Evolutionary conservation across 2,888 invertebrate species (phyloP).

Genomic region (Cyclophora albipunctata): DNA sequence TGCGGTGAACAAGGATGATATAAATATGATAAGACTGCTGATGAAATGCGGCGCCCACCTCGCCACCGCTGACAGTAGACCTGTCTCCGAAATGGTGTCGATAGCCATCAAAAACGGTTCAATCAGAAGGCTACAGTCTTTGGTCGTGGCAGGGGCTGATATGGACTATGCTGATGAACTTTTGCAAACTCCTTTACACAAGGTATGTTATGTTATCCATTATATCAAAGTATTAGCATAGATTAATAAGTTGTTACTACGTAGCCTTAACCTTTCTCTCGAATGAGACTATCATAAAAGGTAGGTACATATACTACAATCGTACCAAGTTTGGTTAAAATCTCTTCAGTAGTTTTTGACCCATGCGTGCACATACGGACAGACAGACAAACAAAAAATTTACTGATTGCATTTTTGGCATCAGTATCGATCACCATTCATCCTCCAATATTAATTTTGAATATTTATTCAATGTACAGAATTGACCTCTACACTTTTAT

Average conservation of each 20-base stretch:
- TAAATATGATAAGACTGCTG: constrained; percentile 79
- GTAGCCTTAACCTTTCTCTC: neutral
- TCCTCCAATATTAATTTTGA: too few species aligned
- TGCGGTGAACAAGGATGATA: constrained; percentile 79
- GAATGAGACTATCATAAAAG: neutral
- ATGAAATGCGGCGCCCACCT: constrained; percentile 85
- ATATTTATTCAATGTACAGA: neutral
- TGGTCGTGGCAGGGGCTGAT: constrained; percentile 80
- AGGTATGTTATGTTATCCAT: constrained; percentile 40
- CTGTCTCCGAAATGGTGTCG: constrained; percentile 81
- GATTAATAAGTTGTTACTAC: neutral
- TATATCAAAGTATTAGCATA: too few species aligned
- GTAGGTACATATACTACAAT: neutral
- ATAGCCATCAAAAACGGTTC: constrained; percentile 78
- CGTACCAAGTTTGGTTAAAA: too few species aligned
- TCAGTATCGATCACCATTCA: too few species aligned
- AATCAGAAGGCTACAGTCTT: constrained; percentile 73
- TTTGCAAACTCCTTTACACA: constrained; percentile 81
- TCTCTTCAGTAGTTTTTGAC: too few species aligned
- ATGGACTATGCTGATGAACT: constrained; percentile 77
- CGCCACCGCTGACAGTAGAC: constrained; percentile 69
- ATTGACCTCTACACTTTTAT: neutral
- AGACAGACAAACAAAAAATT: too few species aligned
- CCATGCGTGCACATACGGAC: too few species aligned
- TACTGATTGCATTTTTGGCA: too few species aligned